Evolutionary conservation across 2,888 invertebrate genomes (phyloP), one percentile per base, ranked within the genome.

Genomic region (Agrochola macilenta): DNA sequence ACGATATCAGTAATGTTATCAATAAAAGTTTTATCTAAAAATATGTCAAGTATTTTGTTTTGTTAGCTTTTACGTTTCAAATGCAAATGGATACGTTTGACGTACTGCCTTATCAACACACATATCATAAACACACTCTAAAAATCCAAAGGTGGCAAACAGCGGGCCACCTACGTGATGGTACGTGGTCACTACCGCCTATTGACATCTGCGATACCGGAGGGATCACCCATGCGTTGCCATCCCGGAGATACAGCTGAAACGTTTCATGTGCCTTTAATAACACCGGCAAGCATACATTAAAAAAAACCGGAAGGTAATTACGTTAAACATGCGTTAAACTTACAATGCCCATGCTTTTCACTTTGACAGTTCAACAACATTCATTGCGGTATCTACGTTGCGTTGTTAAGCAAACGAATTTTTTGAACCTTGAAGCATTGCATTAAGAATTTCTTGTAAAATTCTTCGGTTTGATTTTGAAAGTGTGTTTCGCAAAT

Each of bases 41-140:
- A 54, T 23, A 17, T 49, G 30, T 65, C 17, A 58, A 65, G 65
- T 76, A 73, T 39, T 43, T 43, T 60, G 76, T 60, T 76, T 57
- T 43, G 30, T 43, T 49, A 7, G 54, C 30, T 35, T 2, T 39
- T 57, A 20, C 7, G 23, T 64, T 49, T 57, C 23, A 76, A 76
- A 58, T 58, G 17, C 49, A 20, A 73, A 43, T 43, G 7, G 2
- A 72, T 73, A 39, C 20, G 20, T 63, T 54, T 63, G 7, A 43
- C 12, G 52, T 35, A 69, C n/a, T 57, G 3, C 26, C 30, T 20
- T 57, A 73, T 75, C 65, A 57, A 64, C 26, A 39, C 11, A 68
- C 4, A 23, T 66, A 49, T 46, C 26, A 54, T 52, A 17, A 14
- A 60, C 8, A 26, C 60, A 61, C 23, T 73, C 8, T 30, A 30